Conservation (phyloP, 2,797 vertebrate genomes). For the Thaleichthys pacificus region DNA sequence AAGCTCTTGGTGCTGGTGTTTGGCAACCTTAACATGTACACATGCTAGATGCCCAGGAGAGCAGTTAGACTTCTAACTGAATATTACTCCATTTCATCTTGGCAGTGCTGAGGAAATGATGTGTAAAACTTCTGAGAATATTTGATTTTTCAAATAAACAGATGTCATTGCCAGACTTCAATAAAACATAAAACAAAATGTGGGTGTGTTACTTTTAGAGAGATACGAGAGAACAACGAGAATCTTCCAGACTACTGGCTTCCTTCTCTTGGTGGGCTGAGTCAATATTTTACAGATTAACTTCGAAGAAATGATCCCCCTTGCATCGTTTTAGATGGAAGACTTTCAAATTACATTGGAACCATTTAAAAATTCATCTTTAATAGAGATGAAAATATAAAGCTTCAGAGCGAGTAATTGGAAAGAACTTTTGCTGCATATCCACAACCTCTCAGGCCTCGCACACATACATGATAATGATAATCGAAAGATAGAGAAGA, state of each 20-base stretch:
- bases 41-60: too few relatives aligned
- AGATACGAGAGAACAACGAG: constrained; percentile 1
- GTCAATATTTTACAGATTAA: constrained; percentile 49
- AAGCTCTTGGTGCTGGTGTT: too few relatives aligned
- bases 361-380: constrained; percentile 64
- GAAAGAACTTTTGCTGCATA: constrained; percentile 68
- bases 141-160: too few relatives aligned
- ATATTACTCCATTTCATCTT: too few relatives aligned
- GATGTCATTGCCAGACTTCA: too few relatives aligned
- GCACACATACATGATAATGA: constrained; percentile 77
- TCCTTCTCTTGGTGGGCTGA: constrained; percentile 28
- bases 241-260: constrained; percentile 1
- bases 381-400: constrained; percentile 74
- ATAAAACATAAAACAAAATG: not conserved
- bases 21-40: too few relatives aligned
- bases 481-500: constrained; percentile 76
- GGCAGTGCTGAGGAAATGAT: too few relatives aligned
- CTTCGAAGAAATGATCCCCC: constrained; percentile 36
- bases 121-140: too few relatives aligned
- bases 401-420: constrained; percentile 74
- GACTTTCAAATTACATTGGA: constrained; percentile 49
- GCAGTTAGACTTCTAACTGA: too few relatives aligned
- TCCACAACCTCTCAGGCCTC: constrained; percentile 68
- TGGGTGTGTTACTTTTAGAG: not conserved
- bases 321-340: constrained; percentile 37